A percentile compares a stretch with the other conserved stretches of the same genome.
These are phyloP conservation scores for Drosophila lowei DNA, from an alignment of 1,140 invertebrate species.

Conservation along the genomic window DNA sequence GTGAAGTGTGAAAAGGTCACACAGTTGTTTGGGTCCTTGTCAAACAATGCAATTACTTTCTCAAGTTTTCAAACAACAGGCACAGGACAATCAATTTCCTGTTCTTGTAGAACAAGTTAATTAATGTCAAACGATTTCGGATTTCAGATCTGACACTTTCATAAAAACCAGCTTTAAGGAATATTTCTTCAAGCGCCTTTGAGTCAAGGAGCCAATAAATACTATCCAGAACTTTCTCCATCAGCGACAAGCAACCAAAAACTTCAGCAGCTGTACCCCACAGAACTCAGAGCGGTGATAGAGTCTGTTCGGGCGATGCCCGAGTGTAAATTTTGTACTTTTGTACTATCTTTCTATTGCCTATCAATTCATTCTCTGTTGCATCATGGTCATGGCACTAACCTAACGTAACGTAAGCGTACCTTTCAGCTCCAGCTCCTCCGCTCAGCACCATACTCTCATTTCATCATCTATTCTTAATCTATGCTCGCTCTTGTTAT, in stretches of 20 bases:
- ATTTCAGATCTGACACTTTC: not conserved
- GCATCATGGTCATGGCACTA: too few relatives aligned
- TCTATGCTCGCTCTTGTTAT: too few relatives aligned
- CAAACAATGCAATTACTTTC: conserved; percentile 70
- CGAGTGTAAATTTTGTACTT: too few relatives aligned
- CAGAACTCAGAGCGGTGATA: conserved; percentile 7
- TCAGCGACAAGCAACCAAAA: conserved; percentile 5
- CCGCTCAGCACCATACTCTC: too few relatives aligned
- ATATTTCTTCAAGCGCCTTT: not conserved
- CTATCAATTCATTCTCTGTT: too few relatives aligned
- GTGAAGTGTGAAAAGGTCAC: conserved; percentile 68
- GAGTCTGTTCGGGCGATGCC: too few relatives aligned
- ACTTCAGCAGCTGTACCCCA: not conserved
- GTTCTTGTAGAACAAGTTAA: conserved; percentile 51
- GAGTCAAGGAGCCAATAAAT: conserved; percentile 27
- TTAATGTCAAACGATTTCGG: conserved; percentile 27
- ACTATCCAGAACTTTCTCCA: conserved; percentile 26
- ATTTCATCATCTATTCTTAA: too few relatives aligned
- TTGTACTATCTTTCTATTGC: too few relatives aligned
- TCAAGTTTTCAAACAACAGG: conserved; percentile 44
- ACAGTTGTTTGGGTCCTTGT: conserved; percentile 55
- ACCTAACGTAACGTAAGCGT: too few relatives aligned
- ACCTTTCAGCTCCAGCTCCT: too few relatives aligned
- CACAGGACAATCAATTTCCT: conserved; percentile 53
- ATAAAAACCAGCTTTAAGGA: conserved; percentile 2